These are phyloP conservation scores for Conus canariensis DNA, from an alignment of 2,888 invertebrate genomes.

Conservation along the genomic window DNA sequence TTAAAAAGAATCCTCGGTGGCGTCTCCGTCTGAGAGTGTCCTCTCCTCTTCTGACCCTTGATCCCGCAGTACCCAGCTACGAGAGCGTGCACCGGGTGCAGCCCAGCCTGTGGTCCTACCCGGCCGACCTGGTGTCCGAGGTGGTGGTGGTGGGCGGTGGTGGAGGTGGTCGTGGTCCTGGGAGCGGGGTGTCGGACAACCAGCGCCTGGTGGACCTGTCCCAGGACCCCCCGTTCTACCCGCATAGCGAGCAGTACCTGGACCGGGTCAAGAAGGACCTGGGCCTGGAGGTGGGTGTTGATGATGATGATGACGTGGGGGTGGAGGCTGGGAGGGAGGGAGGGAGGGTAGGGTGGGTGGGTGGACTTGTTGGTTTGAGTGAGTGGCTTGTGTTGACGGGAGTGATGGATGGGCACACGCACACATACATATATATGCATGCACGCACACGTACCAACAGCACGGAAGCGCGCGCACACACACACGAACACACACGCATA, in stretches of 20 bases:
- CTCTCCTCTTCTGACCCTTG: too few species aligned
- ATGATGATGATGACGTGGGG: neutral
- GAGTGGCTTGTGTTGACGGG: neutral
- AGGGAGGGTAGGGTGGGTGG: neutral
- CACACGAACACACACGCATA: too few species aligned
- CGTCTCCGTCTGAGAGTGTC: too few species aligned
- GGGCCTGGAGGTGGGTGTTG: slow-evolving; percentile 40
- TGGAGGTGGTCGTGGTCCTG: slow-evolving; percentile 43
- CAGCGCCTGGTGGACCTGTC: slow-evolving; percentile 73
- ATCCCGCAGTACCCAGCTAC: slow-evolving; percentile 87
- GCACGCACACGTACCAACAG: too few species aligned
- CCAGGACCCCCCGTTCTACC: slow-evolving; percentile 73
- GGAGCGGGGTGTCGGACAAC: slow-evolving; percentile 56
- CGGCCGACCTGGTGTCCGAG: slow-evolving; percentile 71
- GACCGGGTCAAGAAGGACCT: slow-evolving; percentile 62
- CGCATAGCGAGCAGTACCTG: slow-evolving; percentile 59
- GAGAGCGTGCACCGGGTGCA: slow-evolving; percentile 90
- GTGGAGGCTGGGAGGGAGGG: neutral
- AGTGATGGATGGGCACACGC: neutral
- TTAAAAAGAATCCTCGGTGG: too few species aligned
- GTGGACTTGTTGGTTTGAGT: neutral
- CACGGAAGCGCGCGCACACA: too few species aligned
- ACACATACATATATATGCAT: neutral
- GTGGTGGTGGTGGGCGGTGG: slow-evolving; percentile 57
- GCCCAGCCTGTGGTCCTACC: slow-evolving; percentile 90